Evolutionary conservation across 2,797 vertebrate species (phyloP).

Genomic region (Pseudochromis fuscus): DNA sequence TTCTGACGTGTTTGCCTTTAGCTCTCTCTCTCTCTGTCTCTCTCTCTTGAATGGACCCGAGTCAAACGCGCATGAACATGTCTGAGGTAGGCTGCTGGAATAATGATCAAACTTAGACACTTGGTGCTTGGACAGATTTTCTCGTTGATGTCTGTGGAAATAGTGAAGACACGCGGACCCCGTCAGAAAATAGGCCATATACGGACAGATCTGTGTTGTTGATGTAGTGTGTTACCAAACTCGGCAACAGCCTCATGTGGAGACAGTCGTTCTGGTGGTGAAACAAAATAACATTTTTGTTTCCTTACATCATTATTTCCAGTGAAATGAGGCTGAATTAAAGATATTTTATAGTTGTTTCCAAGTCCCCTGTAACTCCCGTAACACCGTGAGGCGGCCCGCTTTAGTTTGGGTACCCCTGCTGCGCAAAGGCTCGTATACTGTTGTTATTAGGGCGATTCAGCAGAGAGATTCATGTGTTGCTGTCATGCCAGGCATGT

Average conservation of each 20-base stretch:
- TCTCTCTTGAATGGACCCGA: conserved; percentile 49
- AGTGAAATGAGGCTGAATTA: background rate
- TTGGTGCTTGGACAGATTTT: background rate
- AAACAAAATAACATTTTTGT: background rate
- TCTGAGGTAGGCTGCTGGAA: conserved; percentile 53
- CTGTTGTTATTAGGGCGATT: conserved; percentile 37
- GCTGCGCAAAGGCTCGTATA: conserved; percentile 24
- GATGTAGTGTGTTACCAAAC: background rate
- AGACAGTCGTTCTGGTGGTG: background rate
- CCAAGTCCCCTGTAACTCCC: background rate
- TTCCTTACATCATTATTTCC: background rate
- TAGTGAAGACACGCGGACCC: background rate
- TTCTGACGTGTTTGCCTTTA: conserved; percentile 14
- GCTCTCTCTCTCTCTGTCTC: no score
- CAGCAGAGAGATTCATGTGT: conserved; percentile 38
- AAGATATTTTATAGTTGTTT: background rate
- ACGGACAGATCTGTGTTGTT: background rate
- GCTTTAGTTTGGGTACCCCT: conserved; percentile 8
- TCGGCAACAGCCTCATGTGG: background rate
- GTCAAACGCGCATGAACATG: conserved; percentile 38
- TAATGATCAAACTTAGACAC: conserved; percentile 43
- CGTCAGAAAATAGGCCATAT: background rate
- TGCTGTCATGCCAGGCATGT: conserved; percentile 32
- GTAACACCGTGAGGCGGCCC: background rate
- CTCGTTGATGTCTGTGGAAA: background rate